Evolutionary conservation across 2,113 vertebrate species (phyloP).

Genomic region (Scalopus aquaticus): DNA sequence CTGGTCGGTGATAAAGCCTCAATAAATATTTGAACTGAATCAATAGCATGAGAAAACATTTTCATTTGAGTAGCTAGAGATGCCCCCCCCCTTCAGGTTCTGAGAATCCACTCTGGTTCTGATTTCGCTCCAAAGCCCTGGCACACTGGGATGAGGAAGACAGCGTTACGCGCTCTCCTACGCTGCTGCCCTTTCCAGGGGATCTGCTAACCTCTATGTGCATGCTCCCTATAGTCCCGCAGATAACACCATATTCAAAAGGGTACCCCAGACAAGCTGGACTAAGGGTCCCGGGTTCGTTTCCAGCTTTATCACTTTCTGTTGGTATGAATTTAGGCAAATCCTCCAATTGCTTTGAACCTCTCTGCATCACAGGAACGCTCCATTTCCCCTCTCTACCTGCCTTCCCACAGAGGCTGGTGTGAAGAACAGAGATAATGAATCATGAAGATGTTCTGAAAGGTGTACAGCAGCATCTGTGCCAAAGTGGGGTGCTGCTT

Average conservation of each 20-base stretch:
- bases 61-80: slow-evolving; percentile 20
- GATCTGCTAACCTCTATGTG: neutral
- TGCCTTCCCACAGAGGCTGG: neutral
- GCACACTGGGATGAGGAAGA: neutral
- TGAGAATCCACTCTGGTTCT: neutral
- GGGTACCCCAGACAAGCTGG: neutral
- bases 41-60: slow-evolving; percentile 35
- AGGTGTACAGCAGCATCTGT: neutral
- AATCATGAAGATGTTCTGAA: neutral
- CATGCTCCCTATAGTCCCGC: neutral
- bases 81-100: neutral
- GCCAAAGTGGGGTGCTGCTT: neutral
- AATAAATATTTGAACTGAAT: slow-evolving; percentile 48
- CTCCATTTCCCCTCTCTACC: neutral
- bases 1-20: slow-evolving; percentile 51
- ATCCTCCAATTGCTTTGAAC: neutral
- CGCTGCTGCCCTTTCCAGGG: neutral
- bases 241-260: neutral
- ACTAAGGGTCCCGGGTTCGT: neutral
- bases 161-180: no score
- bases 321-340: neutral
- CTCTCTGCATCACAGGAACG: neutral
- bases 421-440: neutral
- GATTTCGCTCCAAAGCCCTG: neutral
- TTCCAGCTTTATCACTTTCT: neutral